Evolutionary conservation across 1,140 invertebrate species (phyloP).

Genomic region (Cherax quadricarinatus): DNA sequence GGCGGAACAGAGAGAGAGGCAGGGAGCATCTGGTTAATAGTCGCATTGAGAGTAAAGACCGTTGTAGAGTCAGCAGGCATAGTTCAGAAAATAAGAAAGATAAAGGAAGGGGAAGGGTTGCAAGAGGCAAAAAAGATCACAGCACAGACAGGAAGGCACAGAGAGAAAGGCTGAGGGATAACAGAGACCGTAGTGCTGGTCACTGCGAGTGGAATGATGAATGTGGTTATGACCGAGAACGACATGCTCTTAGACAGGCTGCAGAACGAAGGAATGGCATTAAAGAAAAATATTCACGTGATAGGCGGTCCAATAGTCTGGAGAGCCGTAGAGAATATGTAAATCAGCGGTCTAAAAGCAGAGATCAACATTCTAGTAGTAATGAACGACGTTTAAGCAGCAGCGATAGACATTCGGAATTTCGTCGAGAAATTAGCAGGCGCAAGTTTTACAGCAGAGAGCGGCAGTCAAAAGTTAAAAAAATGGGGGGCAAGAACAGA

Average conservation of each 20-base stretch:
- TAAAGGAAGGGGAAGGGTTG: background rate
- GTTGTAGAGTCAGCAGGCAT: background rate
- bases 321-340: constrained; percentile 14
- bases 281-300: background rate
- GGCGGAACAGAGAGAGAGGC: background rate
- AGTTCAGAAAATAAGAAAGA: constrained; percentile 2
- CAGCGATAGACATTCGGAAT: constrained; percentile 46
- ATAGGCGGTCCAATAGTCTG: constrained; percentile 42
- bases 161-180: background rate
- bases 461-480: constrained; percentile 27
- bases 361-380: constrained; percentile 45
- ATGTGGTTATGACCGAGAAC: background rate
- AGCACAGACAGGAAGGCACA: background rate
- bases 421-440: constrained; percentile 37
- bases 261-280: background rate
- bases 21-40: background rate
- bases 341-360: background rate
- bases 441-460: constrained; percentile 34
- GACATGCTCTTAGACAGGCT: background rate
- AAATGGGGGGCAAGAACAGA: background rate
- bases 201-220: constrained; percentile 12
- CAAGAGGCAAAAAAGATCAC: constrained; percentile 13
- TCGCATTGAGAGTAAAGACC: constrained; percentile 23
- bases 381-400: constrained; percentile 44
- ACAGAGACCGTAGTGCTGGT: background rate